Conservation (phyloP, 1,140 invertebrate species). For the Monomorium pharaonis region DNA sequence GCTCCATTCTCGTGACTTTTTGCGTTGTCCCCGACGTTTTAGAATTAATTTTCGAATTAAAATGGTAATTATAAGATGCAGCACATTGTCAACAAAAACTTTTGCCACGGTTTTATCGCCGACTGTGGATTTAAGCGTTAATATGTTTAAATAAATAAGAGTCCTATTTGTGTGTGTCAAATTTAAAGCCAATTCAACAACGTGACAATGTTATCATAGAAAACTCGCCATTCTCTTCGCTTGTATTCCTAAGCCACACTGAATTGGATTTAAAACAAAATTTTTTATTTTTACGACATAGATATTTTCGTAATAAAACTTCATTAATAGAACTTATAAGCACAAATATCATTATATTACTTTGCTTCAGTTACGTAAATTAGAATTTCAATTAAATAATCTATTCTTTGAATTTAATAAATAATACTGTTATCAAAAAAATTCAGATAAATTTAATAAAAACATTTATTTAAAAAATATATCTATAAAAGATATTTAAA, state of each 20-base stretch:
- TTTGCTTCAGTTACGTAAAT: not conserved
- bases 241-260: not conserved
- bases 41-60: conserved; percentile 14
- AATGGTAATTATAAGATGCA: not conserved
- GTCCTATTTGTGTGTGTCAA: not conserved
- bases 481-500: too few species aligned
- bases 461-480: too few species aligned
- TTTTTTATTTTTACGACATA: not conserved
- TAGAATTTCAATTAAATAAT: not conserved
- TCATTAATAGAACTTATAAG: not conserved
- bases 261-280: not conserved
- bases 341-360: not conserved
- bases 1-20: not conserved
- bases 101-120: not conserved
- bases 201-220: not conserved
- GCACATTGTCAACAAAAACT: not conserved
- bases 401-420: not conserved
- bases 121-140: not conserved
- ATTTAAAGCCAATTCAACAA: not conserved
- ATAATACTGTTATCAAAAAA: too few species aligned
- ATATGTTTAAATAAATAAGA: not conserved
- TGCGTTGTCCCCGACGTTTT: not conserved
- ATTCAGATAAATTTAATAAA: too few species aligned
- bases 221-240: not conserved
- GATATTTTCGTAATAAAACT: not conserved